Base-by-base conservation (phyloP, 2,888 invertebrate genomes). In the Tenthredo notha region DNA sequence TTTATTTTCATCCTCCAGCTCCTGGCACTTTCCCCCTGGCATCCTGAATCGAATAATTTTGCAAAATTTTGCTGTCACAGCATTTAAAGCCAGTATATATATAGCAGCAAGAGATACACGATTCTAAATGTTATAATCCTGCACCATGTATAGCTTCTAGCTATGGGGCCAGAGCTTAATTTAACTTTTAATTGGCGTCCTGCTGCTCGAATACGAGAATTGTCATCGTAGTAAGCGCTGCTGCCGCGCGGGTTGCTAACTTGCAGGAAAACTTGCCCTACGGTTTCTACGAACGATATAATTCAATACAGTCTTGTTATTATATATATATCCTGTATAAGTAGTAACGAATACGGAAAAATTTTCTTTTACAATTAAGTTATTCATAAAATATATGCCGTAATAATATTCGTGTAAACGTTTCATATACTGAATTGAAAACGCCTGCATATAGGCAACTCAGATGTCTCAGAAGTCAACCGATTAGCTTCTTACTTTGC, bases 141-240 rank as follows among this genome's bases (percentile, higher is more conserved):
- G 54, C 50, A 29, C 15, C 54, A 33, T 33, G 77, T 33, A 77
- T 50, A 25, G 4, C 25, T 33, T 5, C 25, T n/a, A 54, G 54
- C 47, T 4, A 15, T 40, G 72, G 72, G 72, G 67, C 67, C 72
- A 74, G 43, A 74, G 77, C 77, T 77, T 54, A 77, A 77, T 77
- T 77, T 77, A 77, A 77, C 77, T 77, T 77, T 77, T 77, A 77
- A 77, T 77, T 77, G 77, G 77, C 77, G 50, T 50, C 29, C 50
- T 54, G 33, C 67, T 72, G 37, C 70, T 5, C 21, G 33, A 18
- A n/a, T 18, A 40, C 6, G 40, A 43, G 33, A n/a, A 77, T 77
- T 77, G 77, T 77, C 77, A 77, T 77, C 50, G 29, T 33, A 54
- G 54, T 33, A 77, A 77, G 33, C 50, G 54, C 50, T 33, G 50